These are phyloP conservation scores for Polyommatus icarus DNA, from an alignment of 2,888 invertebrate genomes.

Conservation along the genomic window DNA sequence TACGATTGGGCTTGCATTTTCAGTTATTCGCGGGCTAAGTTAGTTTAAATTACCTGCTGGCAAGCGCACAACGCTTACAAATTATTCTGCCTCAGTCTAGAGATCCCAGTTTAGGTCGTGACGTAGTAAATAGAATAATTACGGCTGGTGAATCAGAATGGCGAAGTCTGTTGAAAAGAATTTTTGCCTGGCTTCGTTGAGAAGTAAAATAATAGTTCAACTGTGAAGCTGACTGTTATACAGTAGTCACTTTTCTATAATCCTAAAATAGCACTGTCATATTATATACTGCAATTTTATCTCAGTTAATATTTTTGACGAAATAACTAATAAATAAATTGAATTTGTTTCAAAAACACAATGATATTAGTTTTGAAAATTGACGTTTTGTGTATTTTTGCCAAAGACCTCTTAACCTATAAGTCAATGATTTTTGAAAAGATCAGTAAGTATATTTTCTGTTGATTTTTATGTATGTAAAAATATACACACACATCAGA, in stretches of 20 bases:
- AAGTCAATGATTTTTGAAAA: no score
- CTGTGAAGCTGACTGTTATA: background rate
- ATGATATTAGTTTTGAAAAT: no score
- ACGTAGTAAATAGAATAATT: conserved; percentile 26
- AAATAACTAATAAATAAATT: no score
- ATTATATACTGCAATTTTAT: background rate
- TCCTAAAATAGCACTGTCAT: background rate
- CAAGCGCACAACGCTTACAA: conserved; percentile 38
- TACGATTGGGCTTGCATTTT: conserved; percentile 36
- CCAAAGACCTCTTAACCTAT: no score
- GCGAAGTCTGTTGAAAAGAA: background rate
- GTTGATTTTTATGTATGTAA: no score
- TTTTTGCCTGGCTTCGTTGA: background rate
- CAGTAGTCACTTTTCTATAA: background rate
- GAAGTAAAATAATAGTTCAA: background rate
- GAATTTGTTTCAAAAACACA: no score
- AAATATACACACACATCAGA: no score
- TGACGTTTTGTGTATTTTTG: no score
- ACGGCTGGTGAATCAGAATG: conserved; percentile 1
- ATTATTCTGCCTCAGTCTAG: conserved; percentile 38
- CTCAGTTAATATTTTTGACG: background rate
- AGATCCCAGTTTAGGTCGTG: conserved; percentile 24
- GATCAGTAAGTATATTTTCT: no score
- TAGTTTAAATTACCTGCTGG: conserved; percentile 41
- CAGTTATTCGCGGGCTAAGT: conserved; percentile 39